Conservation (phyloP, 2,888 invertebrate species). For the Phyllotreta striolata region DNA sequence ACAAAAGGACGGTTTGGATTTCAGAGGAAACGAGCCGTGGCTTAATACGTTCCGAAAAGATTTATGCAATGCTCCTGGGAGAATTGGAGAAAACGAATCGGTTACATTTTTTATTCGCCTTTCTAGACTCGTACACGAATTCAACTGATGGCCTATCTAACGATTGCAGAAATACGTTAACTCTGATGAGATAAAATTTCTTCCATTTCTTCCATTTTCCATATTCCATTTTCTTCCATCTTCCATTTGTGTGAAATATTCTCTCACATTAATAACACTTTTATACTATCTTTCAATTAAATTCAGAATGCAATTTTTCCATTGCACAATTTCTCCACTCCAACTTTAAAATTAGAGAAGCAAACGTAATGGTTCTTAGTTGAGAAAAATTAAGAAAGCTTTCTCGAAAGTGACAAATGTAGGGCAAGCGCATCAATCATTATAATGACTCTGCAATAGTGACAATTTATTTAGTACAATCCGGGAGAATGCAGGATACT, state of each 20-base stretch:
- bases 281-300: too few species aligned
- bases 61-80: slow-evolving; percentile 14
- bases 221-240: too few species aligned
- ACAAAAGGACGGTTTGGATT: slow-evolving; percentile 23
- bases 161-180: not conserved
- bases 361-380: slow-evolving; percentile 31
- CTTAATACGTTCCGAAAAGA: slow-evolving; percentile 12
- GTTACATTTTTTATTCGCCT: not conserved
- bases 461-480: slow-evolving; percentile 36
- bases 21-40: slow-evolving; percentile 14
- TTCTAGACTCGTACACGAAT: too few species aligned
- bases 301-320: too few species aligned
- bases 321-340: too few species aligned
- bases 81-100: slow-evolving; percentile 22
- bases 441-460: slow-evolving; percentile 26
- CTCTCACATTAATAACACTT: too few species aligned
- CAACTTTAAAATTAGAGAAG: slow-evolving; percentile 11
- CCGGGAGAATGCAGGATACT: slow-evolving; percentile 22
- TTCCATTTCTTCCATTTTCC: slow-evolving; percentile 22
- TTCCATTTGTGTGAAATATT: too few species aligned
- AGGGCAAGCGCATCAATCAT: slow-evolving; percentile 35
- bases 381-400: slow-evolving; percentile 27
- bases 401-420: slow-evolving; percentile 31
- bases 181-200: too few species aligned
- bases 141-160: too few species aligned